Evolutionary conservation across 2,113 vertebrate genomes (phyloP), one percentile per base, ranked within the genome.

Genomic region (Tragulus kanchil): DNA sequence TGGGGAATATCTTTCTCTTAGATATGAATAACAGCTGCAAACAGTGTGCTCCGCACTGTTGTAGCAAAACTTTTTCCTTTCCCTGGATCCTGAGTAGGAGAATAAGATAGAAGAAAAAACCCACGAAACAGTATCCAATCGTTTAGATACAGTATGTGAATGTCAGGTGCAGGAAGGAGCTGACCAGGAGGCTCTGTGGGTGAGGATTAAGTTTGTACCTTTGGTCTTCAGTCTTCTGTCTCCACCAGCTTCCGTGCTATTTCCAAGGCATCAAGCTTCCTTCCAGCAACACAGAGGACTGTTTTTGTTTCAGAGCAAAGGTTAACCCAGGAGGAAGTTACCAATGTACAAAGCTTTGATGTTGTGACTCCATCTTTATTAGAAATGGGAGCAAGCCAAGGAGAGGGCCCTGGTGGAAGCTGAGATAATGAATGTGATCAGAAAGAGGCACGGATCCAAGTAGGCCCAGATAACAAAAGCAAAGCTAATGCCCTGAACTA

Each of bases 381-480:
- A 85, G 83, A 94, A 88, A 73, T 13, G 54, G 69, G 82, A 97
- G 56, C 21, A 3, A 92, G 93, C 26, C 61, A 86, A 77, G 67
- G 59, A 79, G 69, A 88, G 84, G 45, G 71, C 36, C 77, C 78
- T 36, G 79, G 36, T 77, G 95, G 84, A 97, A 95, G 21, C 92
- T 5, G 71, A 95, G 86, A 61, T 89, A n/a, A 95, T 77, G 13
- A 69, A 88, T 77, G 96, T 64, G 84, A 52, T 93, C 67, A n/a
- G 26, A 91, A 73, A 86, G 85, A 86, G 96, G 89, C 93, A 89
- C 21, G 56, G 61, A 94, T 71, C 88, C 91, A 93, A 89, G 91
- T 11, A 88, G 85, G 89, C 58, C 19, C 71, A 86, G 78, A 89
- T 6, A 85, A 85, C 85, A 85, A 95, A 96, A 92, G 84, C 85